Base-by-base conservation (phyloP, 2,888 invertebrate genomes). In the Gryllus longicercus region DNA sequence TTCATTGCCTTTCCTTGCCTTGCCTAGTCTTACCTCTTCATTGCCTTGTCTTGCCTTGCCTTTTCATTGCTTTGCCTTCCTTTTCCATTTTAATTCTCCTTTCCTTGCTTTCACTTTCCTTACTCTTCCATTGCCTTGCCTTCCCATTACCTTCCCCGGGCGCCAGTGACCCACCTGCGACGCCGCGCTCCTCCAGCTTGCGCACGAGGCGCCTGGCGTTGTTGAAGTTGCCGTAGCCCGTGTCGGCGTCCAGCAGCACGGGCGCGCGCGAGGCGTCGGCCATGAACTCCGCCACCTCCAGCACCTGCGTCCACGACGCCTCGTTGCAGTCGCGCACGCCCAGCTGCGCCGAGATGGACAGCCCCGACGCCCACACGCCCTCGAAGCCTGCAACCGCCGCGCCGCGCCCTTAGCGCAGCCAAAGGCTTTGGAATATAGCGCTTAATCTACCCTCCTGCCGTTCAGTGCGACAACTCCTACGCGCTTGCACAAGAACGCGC, bases 141-240 rank as follows among this genome's bases (percentile, higher is more conserved):
- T 3, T 38, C 0, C 25, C 25, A 4, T 38, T 25, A 25, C 25
- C 2, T 25, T 2, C 25, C 25, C 25, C 25, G 8, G 81, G n/a
- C 25, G 21, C 21, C 21, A 21, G 21, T 21, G 16, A 81, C 25
- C 77, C 82, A 87, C 88, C 88, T 82, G 88, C 88, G 18, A 88
- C 84, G 23, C 87, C 87, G 76, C 87, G 84, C 79, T 87, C 86
- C 82, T 88, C 88, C 77, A 88, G 83, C 82, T 88, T 88, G 11
- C 85, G 83, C 4, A 88, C 86, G 50, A 88, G 84, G 81, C 87
- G 83, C 18, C 88, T 83, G 3, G 88, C 88, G 84, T 88, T 88
- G 83, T 88, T 88, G 83, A 88, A 88, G 83, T 88, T 88, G 14
- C 88, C 88, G 82, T 86, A 88, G 16, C 88, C 88, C 11, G 88